Conservation (phyloP, 2,888 invertebrate genomes). For the Chrysolina oricalcia region DNA sequence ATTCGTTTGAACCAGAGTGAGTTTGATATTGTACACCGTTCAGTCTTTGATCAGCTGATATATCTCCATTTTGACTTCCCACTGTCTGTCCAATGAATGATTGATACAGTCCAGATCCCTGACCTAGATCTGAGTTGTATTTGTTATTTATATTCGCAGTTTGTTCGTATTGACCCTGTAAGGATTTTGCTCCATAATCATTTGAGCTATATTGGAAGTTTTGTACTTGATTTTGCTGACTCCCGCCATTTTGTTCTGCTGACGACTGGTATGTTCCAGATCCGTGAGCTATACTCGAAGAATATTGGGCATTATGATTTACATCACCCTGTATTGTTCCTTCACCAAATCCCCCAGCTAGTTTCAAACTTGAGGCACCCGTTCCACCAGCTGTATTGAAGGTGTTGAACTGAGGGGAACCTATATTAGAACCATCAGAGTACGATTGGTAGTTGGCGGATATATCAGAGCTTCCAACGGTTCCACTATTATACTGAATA, state of each 20-base stretch:
- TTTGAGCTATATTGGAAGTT: slow-evolving; percentile 9
- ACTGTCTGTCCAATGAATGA: not conserved
- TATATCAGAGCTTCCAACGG: not conserved
- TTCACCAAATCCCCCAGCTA: not conserved
- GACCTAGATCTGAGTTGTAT: not conserved
- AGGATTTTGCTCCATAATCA: slow-evolving; percentile 32
- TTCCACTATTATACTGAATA: slow-evolving; percentile 16
- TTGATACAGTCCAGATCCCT: not conserved
- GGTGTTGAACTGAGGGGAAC: not conserved
- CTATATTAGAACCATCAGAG: not conserved
- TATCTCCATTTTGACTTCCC: not conserved
- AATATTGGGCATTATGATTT: not conserved
- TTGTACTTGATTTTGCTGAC: slow-evolving; percentile 16
- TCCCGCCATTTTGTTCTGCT: not conserved
- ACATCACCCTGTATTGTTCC: not conserved
- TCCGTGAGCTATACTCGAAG: not conserved
- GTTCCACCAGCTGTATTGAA: not conserved
- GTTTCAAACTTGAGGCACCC: not conserved
- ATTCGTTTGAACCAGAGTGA: not conserved
- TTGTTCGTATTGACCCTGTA: slow-evolving; percentile 16
- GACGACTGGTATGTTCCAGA: not conserved
- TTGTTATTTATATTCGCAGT: not conserved
- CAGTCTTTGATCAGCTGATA: not conserved
- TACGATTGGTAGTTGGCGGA: not conserved
- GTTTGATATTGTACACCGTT: not conserved